phyloP scores from a whole-genome alignment of 1,140 invertebrate genomes.

The Spodoptera frugiperda region DNA sequence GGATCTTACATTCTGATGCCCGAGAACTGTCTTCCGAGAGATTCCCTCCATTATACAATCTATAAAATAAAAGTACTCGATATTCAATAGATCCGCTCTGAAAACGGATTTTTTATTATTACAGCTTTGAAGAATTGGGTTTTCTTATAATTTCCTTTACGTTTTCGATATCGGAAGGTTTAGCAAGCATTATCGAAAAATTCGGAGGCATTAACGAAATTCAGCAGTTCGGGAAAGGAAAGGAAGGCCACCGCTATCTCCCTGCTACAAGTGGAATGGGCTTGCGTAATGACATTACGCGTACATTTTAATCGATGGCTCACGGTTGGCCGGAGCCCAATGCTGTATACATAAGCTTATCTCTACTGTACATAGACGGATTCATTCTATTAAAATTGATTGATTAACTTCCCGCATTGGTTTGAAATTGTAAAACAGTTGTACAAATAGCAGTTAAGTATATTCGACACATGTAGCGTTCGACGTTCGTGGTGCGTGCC shows the following conservation, averaged over 20 bases:
- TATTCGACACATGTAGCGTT: constrained; percentile 33
- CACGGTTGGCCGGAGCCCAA: constrained; percentile 64
- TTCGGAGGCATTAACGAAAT: constrained; percentile 56
- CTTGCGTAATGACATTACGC: constrained; percentile 69
- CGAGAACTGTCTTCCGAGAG: constrained; percentile 56
- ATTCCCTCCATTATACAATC: constrained; percentile 28
- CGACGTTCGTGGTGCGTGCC: constrained; percentile 22
- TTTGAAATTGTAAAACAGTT: constrained; percentile 36
- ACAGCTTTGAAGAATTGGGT: constrained; percentile 21
- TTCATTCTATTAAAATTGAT: constrained; percentile 56
- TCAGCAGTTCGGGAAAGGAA: constrained; percentile 47
- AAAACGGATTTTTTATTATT: constrained; percentile 41
- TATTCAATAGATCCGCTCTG: constrained; percentile 33
- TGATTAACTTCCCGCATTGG: constrained; percentile 54
- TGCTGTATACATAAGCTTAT: constrained; percentile 56
- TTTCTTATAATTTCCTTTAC: constrained; percentile 47
- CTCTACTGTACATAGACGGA: constrained; percentile 51
- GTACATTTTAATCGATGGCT: constrained; percentile 72
- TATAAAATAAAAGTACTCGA: constrained; percentile 34
- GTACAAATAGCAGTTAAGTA: constrained; percentile 33
- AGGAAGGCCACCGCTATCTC: constrained; percentile 56
- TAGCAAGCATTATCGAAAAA: constrained; percentile 57
- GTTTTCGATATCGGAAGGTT: constrained; percentile 47
- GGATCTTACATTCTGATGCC: constrained; percentile 55
- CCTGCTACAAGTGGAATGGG: constrained; percentile 49